Percentiles rank a stretch among this genome's conserved stretches.
Conservation (phyloP, 2,888 invertebrate genomes). For the Electrophaes corylata region DNA sequence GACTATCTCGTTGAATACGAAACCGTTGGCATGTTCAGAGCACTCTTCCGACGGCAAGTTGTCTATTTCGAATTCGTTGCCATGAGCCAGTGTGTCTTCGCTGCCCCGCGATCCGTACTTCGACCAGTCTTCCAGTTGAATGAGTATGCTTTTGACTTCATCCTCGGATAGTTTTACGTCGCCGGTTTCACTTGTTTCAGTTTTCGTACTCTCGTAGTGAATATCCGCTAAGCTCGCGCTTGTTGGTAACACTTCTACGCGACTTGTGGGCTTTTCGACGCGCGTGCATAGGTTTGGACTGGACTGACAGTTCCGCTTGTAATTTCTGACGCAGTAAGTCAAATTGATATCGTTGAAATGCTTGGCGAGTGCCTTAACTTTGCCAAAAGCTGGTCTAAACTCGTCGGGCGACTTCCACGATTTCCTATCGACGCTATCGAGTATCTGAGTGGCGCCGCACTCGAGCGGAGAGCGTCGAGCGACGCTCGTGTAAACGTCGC, state of each 20-base stretch:
- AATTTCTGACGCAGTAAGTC: constrained; percentile 69
- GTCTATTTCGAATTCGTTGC: constrained; percentile 76
- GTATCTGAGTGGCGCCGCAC: constrained; percentile 62
- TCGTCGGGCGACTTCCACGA: constrained; percentile 90
- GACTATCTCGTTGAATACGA: constrained; percentile 80
- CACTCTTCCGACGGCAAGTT: constrained; percentile 72
- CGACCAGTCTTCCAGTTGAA: constrained; percentile 79
- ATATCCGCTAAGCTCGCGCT: constrained; percentile 76
- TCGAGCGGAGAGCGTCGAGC: constrained; percentile 45
- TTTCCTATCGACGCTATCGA: constrained; percentile 75
- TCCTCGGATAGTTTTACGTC: constrained; percentile 69
- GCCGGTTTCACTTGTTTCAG: constrained; percentile 62
- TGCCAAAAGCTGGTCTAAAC: constrained; percentile 87
- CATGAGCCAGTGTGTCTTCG: constrained; percentile 76
- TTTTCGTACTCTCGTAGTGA: constrained; percentile 67
- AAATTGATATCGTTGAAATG: constrained; percentile 86
- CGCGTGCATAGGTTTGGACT: constrained; percentile 75
- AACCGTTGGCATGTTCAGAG: constrained; percentile 22
- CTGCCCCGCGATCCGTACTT: constrained; percentile 77
- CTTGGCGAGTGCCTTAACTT: constrained; percentile 88
- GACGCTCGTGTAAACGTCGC: constrained; percentile 6
- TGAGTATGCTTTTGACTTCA: constrained; percentile 77
- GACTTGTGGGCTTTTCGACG: constrained; percentile 51
- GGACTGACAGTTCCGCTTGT: constrained; percentile 75
- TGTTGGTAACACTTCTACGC: constrained; percentile 57